These are phyloP conservation scores for Saguinus midas DNA, from an alignment of 2,113 vertebrate genomes.

Conservation along the genomic window DNA sequence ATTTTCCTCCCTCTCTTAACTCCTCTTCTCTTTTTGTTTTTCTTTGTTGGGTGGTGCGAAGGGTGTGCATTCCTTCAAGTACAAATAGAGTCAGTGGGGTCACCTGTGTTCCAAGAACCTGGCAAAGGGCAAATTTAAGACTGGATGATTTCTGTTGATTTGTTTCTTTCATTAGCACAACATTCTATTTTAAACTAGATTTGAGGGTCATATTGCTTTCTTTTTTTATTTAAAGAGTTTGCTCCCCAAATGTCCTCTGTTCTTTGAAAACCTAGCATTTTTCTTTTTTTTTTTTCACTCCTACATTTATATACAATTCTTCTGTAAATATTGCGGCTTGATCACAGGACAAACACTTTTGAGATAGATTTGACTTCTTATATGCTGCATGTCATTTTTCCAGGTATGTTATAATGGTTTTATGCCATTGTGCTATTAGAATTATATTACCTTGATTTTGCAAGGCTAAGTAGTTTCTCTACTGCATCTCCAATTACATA, in stretches of 20 bases:
- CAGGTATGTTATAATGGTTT: not conserved
- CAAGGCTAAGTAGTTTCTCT: not conserved
- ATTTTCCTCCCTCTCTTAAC: not conserved
- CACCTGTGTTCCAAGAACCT: not conserved
- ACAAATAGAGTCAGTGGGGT: not conserved
- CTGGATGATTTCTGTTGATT: not conserved
- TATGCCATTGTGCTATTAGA: not conserved
- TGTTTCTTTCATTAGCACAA: not conserved
- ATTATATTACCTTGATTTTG: not conserved
- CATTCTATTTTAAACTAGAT: not conserved
- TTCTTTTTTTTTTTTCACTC: not conserved
- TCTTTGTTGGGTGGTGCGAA: not conserved
- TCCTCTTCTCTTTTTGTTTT: not conserved
- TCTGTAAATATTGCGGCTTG: not conserved
- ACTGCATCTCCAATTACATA: not conserved
- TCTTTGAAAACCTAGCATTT: not conserved
- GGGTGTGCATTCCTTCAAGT: not conserved
- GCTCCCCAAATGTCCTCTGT: not conserved
- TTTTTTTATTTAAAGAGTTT: not conserved
- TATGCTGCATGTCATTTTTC: not conserved
- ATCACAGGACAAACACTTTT: not conserved
- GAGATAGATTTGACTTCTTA: not conserved
- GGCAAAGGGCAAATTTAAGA: not conserved
- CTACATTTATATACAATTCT: not conserved
- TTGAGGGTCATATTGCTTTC: not conserved